Conservation (phyloP, 2,797 vertebrate genomes). For the Semaprochilodus insignis region DNA sequence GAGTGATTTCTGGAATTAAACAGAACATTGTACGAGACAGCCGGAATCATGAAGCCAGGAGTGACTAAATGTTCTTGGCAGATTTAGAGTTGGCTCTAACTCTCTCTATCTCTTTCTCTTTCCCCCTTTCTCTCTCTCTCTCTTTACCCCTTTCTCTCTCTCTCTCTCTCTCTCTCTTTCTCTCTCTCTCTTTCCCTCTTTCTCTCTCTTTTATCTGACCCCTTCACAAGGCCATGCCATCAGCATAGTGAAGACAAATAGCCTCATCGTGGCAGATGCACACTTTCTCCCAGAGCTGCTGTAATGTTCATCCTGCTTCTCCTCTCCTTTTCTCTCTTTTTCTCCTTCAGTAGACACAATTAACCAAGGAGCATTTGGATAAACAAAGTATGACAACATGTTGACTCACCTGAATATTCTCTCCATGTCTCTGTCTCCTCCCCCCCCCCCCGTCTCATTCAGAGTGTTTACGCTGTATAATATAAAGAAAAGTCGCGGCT, state of each 20-base stretch:
- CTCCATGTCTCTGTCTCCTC: conserved; percentile 17
- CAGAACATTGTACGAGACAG: conserved; percentile 9
- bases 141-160: not conserved
- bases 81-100: conserved; percentile 32
- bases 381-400: not conserved
- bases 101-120: not conserved
- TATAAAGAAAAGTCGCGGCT: too few species aligned
- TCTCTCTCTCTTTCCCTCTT: not conserved
- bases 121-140: not conserved
- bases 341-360: not conserved
- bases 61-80: conserved; percentile 50
- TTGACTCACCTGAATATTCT: not conserved
- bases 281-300: too few species aligned
- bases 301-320: not conserved
- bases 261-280: conserved; percentile 11
- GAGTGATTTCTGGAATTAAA: conserved; percentile 35
- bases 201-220: not conserved
- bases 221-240: conserved; percentile 1
- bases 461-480: too few species aligned
- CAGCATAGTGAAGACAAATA: conserved; percentile 13
- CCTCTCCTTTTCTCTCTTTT: not conserved
- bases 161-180: too few species aligned
- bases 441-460: conserved; percentile 2
- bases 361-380: not conserved
- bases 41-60: conserved; percentile 29